Evolutionary conservation across 1,140 invertebrate species (phyloP).

Genomic region (Lamellibrachia luymesi): DNA sequence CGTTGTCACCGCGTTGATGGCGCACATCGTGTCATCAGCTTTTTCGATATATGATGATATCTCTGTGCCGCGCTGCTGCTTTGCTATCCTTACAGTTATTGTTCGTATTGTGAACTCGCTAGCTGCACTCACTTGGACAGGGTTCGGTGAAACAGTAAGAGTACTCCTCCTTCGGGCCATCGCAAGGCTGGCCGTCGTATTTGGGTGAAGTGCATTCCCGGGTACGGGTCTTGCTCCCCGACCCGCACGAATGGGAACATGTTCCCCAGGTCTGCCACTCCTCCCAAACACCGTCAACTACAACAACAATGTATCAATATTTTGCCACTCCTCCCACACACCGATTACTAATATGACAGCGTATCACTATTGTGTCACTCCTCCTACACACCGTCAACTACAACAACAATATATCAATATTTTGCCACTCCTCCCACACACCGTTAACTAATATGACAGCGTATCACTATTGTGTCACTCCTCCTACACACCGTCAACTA

Average conservation of each 20-base stretch:
- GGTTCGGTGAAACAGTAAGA: background rate
- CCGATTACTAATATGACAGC: too few species aligned
- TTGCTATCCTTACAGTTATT: background rate
- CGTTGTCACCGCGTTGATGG: too few species aligned
- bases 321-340: background rate
- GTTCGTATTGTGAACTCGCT: background rate
- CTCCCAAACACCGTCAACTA: conserved; percentile 65
- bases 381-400: conserved; percentile 65
- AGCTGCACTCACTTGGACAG: conserved; percentile 13
- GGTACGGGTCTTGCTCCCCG: conserved; percentile 63
- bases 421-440: background rate
- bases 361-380: conserved; percentile 57
- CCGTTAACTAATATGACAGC: too few species aligned
- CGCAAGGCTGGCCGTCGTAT: conserved; percentile 19
- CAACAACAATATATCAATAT: background rate
- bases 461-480: conserved; percentile 57
- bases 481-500: conserved; percentile 65
- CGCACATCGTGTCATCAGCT: too few species aligned
- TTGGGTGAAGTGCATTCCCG: conserved; percentile 62
- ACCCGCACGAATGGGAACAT: conserved; percentile 67
- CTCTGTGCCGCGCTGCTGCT: background rate
- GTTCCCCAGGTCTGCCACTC: conserved; percentile 66
- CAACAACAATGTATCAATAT: background rate
- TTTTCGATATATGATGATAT: background rate
- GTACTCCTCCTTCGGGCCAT: conserved; percentile 10